Base-by-base conservation (phyloP, 2,888 invertebrate species). In the Drosophila fungiperda region DNA sequence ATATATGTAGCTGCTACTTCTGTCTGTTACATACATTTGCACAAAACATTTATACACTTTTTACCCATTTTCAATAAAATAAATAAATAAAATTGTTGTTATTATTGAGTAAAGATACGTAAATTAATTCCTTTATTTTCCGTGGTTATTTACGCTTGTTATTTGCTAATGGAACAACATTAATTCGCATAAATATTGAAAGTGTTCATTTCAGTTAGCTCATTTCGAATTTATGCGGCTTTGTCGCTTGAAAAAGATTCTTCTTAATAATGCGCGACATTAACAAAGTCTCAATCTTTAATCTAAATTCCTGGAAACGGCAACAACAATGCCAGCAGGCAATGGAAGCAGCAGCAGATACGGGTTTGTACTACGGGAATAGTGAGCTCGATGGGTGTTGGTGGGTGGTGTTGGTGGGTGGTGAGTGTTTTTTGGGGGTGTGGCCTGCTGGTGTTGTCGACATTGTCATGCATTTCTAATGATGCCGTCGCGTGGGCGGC, bases 401-500 rank as follows among this genome's bases (percentile, higher is more conserved):
- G 8, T 5, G 15, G 26, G 26, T 26, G 26, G 2, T 15, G 15
- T 6, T 15, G 17, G 8, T 5, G 15, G 26, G 26, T 26, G 26
- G 2, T 15, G 15, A 2, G 23, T 17, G 36, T 23, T 2, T 4
- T 67, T 45, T 36, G 54, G 26, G 7, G 53, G 70, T 50, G 61
- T 32, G 65, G 53, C 35, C 33, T 57, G n/a, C n/a, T 29, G 59
- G 36, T 29, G 42, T 59, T 64, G 65, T 69, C 71, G 70, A 83
- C 89, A 90, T 86, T 87, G 90, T 90, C 90, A 90, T 90, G 89
- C 89, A 90, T 90, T 89, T 86, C 86, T 90, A 90, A 90, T 90
- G 90, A 90, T 76, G 82, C 80, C 76, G 78, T 76, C 76, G 82
- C 76, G 73, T 68, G 74, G 78, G 75, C 65, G 71, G 35, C 74